These are phyloP conservation scores for Torymus tubicola DNA, from an alignment of 2,888 invertebrate genomes.

Conservation along the genomic window DNA sequence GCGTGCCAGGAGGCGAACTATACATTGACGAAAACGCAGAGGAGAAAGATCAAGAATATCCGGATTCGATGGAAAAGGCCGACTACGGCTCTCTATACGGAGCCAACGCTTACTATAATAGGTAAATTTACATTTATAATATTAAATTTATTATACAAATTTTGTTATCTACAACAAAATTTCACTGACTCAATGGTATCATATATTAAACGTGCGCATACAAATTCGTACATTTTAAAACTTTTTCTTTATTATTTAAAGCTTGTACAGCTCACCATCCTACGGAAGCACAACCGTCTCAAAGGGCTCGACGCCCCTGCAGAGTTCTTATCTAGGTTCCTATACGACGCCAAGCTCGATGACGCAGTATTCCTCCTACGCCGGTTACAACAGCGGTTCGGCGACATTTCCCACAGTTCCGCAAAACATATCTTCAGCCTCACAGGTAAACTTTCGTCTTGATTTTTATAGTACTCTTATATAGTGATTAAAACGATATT, in stretches of 20 bases:
- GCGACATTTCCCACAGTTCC: slow-evolving; percentile 72
- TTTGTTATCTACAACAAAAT: too few relatives aligned
- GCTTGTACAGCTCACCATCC: slow-evolving; percentile 71
- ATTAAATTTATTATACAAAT: too few relatives aligned
- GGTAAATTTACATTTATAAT: slow-evolving; percentile 58
- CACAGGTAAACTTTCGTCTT: slow-evolving; percentile 66
- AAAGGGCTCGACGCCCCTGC: slow-evolving; percentile 71
- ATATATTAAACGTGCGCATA: too few relatives aligned
- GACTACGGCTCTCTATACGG: slow-evolving; percentile 73
- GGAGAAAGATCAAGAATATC: slow-evolving; percentile 74
- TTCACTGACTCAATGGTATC: too few relatives aligned
- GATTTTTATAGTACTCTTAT: not conserved
- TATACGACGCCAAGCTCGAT: slow-evolving; percentile 72
- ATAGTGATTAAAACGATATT: not conserved
- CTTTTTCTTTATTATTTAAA: slow-evolving; percentile 53
- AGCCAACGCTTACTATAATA: slow-evolving; percentile 73
- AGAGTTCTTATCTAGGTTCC: slow-evolving; percentile 72
- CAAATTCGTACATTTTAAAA: not conserved
- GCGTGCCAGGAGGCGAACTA: slow-evolving; percentile 71
- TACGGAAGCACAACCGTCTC: slow-evolving; percentile 70
- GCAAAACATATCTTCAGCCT: slow-evolving; percentile 73
- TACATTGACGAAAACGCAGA: slow-evolving; percentile 75
- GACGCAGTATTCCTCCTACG: slow-evolving; percentile 73
- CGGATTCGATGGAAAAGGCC: slow-evolving; percentile 72
- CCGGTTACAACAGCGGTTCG: slow-evolving; percentile 72